These are phyloP conservation scores for Otis tarda DNA, from an alignment of 2,113 vertebrate genomes.

Conservation along the genomic window DNA sequence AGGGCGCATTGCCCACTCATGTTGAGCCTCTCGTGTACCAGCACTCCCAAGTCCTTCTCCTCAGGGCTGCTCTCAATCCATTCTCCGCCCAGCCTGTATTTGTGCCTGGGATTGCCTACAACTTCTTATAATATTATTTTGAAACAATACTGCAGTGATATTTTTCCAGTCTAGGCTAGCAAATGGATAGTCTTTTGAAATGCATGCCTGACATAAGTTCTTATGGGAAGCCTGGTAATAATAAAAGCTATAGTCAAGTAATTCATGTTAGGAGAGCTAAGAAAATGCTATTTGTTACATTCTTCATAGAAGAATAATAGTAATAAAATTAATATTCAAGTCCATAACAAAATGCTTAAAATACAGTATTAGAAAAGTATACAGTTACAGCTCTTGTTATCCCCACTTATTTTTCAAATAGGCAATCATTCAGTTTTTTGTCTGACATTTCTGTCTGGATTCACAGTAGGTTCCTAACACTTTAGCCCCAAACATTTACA, in stretches of 20 bases:
- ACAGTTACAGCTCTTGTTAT: slow-evolving; percentile 20
- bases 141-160: neutral
- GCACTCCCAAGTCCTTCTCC: too few species aligned
- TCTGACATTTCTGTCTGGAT: slow-evolving; percentile 2
- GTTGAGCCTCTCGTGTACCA: too few species aligned
- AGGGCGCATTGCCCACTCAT: too few species aligned
- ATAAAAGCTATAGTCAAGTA: neutral
- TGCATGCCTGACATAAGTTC: neutral
- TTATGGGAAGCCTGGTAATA: neutral
- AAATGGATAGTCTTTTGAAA: neutral
- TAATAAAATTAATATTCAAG: slow-evolving; percentile 30
- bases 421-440: slow-evolving; percentile 1
- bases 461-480: slow-evolving; percentile 26
- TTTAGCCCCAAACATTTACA: slow-evolving; percentile 17
- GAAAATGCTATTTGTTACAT: neutral
- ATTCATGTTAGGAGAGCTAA: neutral
- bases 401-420: neutral
- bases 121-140: neutral
- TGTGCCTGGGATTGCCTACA: too few species aligned
- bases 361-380: slow-evolving; percentile 54
- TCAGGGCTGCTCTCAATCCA: too few species aligned
- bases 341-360: slow-evolving; percentile 45
- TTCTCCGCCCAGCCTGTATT: too few species aligned
- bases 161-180: neutral
- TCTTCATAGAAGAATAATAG: slow-evolving; percentile 27